phyloP scores from a whole-genome alignment of 37 sponge, comb jelly and placozoan species.

The Petrosia ficiformis region DNA sequence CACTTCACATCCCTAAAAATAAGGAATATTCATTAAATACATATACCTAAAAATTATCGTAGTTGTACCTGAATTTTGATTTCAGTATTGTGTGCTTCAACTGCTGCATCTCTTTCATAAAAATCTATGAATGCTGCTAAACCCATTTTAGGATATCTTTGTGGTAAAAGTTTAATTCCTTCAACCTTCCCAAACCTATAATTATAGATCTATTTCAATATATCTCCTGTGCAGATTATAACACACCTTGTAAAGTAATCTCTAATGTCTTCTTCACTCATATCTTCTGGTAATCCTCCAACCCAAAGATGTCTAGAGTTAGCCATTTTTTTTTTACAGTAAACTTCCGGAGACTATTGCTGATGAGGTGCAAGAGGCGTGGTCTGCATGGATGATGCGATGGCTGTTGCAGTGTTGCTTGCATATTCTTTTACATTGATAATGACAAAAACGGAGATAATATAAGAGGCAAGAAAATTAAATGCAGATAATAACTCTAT shows the following conservation, averaged over 20 bases:
- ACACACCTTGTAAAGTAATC: slow-evolving; percentile 66
- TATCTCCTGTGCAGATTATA: not conserved
- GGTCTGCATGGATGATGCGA: too few species aligned
- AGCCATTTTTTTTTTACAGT: not conserved
- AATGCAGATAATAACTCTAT: too few species aligned
- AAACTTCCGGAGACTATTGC: too few species aligned
- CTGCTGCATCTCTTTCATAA: slow-evolving; percentile 54
- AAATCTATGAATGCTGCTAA: slow-evolving; percentile 88
- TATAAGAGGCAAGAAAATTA: too few species aligned
- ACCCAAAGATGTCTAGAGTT: slow-evolving; percentile 77
- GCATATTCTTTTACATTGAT: too few species aligned
- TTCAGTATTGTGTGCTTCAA: slow-evolving; percentile 56
- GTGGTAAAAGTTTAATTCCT: slow-evolving; percentile 76
- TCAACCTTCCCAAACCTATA: slow-evolving; percentile 83
- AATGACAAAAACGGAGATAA: too few species aligned
- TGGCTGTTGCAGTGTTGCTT: too few species aligned
- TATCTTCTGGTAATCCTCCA: slow-evolving; percentile 73
- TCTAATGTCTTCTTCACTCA: slow-evolving; percentile 44
- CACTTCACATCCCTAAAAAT: slow-evolving; percentile 32
- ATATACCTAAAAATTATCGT: not conserved
- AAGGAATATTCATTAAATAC: not conserved
- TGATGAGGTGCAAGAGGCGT: too few species aligned
- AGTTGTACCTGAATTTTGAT: slow-evolving; percentile 18
- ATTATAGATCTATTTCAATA: not conserved
- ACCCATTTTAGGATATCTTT: slow-evolving; percentile 57